Evolutionary conservation across 2,888 invertebrate species (phyloP), one percentile per base, ranked within the genome.

Genomic region (Trichogramma evanescens): DNA sequence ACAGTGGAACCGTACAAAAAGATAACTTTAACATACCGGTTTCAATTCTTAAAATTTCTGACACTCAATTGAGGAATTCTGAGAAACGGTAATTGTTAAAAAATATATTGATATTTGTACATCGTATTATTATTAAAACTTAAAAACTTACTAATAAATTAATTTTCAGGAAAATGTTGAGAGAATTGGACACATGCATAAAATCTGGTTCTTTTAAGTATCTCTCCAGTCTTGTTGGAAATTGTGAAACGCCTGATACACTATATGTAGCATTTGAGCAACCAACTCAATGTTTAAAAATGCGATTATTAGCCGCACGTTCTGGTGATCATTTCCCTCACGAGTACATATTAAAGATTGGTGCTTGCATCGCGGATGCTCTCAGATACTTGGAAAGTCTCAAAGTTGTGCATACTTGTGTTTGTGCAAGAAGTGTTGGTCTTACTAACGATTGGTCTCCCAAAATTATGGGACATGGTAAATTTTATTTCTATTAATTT

Each of bases 161-260:
- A 10, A 9, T 45, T 51, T 46, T 5, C 41, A 80, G 79, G 53
- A 66, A 80, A 38, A 84, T 87, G 80, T 73, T 92, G 50, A 84
- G 87, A 64, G 90, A 91, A 69, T 76, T 93, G 52, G 89, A 90
- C 66, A 76, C 87, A 39, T 79, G 92, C 42, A 86, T 89, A 9
- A 84, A 85, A 70, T 79, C 88, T 8, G 86, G 86, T 65, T 84
- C 84, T 59, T 88, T 90, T 74, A 84, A 86, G 50, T 87, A 91
- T 76, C 80, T 92, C 1, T 80, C 90, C 6, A 82, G 86, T 59
- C 83, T 93, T 50, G 82, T 90, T 67, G 93, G 93, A 1, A 88
- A 90, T 44, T 89, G 89, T 71, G 91, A 92, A 73, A 89, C 87
- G 8, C 82, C 86, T 6, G 89, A 89, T 59, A 86, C 86, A 65